These are phyloP conservation scores for Sesia bembeciformis DNA, from an alignment of 2,888 invertebrate genomes.

Conservation along the genomic window DNA sequence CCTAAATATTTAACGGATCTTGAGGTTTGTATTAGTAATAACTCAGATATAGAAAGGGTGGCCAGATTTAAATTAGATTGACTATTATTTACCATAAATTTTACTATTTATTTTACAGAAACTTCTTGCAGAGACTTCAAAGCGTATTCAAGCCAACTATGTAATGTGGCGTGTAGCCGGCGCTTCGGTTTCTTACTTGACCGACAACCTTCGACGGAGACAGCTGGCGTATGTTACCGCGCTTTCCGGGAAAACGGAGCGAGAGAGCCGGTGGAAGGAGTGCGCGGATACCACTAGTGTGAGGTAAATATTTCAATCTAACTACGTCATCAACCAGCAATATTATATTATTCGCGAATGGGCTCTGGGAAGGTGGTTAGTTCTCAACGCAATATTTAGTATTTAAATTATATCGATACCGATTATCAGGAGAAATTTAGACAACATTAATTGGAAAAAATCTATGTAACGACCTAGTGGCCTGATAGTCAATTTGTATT, in stretches of 20 bases:
- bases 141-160: constrained; percentile 85
- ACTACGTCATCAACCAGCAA: too few species aligned
- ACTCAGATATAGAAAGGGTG: background rate
- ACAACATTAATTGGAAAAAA: too few species aligned
- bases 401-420: too few species aligned
- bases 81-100: background rate
- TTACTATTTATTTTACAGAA: constrained; percentile 18
- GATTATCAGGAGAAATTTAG: too few species aligned
- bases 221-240: constrained; percentile 88
- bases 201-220: constrained; percentile 83
- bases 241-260: constrained; percentile 87
- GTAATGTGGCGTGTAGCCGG: constrained; percentile 93
- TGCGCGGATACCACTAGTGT: constrained; percentile 87
- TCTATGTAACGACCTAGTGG: too few species aligned
- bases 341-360: too few species aligned
- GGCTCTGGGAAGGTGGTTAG: too few species aligned
- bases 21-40: constrained; percentile 51
- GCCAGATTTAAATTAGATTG: background rate
- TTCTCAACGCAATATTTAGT: too few species aligned
- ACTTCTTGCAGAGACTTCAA: constrained; percentile 68
- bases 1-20: constrained; percentile 85
- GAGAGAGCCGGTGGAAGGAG: constrained; percentile 93
- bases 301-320: constrained; percentile 61
- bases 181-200: constrained; percentile 86
- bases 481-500: too few species aligned